Evolutionary conservation across 1,140 invertebrate species (phyloP).

Genomic region (Drosophila hydei): DNA sequence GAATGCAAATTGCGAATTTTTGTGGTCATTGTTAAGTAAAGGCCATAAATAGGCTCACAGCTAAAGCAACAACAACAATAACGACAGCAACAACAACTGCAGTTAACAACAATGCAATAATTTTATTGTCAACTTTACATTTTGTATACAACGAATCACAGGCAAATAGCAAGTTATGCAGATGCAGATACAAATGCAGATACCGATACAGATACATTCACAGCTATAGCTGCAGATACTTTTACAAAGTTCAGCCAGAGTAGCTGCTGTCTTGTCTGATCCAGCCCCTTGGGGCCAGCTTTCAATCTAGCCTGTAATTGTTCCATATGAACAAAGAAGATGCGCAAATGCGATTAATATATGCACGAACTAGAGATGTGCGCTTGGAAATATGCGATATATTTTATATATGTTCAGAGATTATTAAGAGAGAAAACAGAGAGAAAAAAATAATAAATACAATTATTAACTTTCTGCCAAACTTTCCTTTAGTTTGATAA

Average conservation of each 20-base stretch:
- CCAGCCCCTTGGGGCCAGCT: conserved; percentile 15
- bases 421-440: not conserved
- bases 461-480: no score
- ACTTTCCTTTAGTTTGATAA: no score
- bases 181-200: conserved; percentile 20
- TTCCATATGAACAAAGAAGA: conserved; percentile 23
- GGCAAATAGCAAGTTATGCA: conserved; percentile 19
- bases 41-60: conserved; percentile 73
- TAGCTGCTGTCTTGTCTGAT: not conserved
- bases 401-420: not conserved
- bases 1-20: conserved; percentile 78
- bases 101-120: conserved; percentile 66
- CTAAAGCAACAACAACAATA: conserved; percentile 35
- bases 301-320: conserved; percentile 33
- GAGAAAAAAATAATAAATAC: no score
- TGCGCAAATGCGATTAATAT: conserved; percentile 15
- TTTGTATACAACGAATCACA: conserved; percentile 43
- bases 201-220: conserved; percentile 32
- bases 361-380: not conserved
- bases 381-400: not conserved
- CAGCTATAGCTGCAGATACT: conserved; percentile 23
- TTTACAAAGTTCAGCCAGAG: conserved; percentile 9
- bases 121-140: conserved; percentile 72
- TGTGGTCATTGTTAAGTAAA: conserved; percentile 78
- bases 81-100: conserved; percentile 28